Percentiles rank a stretch among this genome's conserved stretches.
Evolutionary conservation across 1,140 invertebrate genomes (phyloP).

Genomic region (Lepidurus arcticus): DNA sequence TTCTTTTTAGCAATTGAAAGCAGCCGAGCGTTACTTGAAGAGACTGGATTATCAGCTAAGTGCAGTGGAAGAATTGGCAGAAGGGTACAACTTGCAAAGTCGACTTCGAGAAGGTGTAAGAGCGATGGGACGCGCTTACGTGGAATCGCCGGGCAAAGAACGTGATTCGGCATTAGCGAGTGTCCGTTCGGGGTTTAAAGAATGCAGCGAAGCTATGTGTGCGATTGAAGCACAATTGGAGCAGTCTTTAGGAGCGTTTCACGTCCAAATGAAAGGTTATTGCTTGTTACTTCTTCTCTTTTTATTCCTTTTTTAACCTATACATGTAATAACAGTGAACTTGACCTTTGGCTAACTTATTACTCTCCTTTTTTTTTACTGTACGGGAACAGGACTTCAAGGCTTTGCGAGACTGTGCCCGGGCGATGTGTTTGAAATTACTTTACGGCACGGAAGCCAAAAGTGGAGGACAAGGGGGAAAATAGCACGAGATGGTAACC

Average conservation of each 20-base stretch:
- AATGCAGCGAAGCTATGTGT: slow-evolving; percentile 52
- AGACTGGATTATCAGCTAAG: slow-evolving; percentile 51
- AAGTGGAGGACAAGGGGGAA: slow-evolving; percentile 57
- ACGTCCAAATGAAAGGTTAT: slow-evolving; percentile 53
- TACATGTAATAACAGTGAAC: neutral
- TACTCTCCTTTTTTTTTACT: neutral
- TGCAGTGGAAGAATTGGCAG: slow-evolving; percentile 51
- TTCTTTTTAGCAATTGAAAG: slow-evolving; percentile 48
- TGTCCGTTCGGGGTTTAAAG: slow-evolving; percentile 51
- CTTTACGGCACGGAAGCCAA: slow-evolving; percentile 54
- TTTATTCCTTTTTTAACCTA: neutral
- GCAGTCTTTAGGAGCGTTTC: slow-evolving; percentile 51
- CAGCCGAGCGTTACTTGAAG: slow-evolving; percentile 50
- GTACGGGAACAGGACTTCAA: slow-evolving; percentile 48
- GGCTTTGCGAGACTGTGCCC: slow-evolving; percentile 57
- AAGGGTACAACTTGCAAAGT: slow-evolving; percentile 50
- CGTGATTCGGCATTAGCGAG: slow-evolving; percentile 48
- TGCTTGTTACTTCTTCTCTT: neutral
- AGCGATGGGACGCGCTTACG: slow-evolving; percentile 51
- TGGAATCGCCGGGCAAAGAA: slow-evolving; percentile 47
- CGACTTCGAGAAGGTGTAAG: slow-evolving; percentile 50
- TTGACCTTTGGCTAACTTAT: neutral
- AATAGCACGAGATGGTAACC: slow-evolving; percentile 51
- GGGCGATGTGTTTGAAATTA: slow-evolving; percentile 59
- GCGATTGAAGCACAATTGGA: slow-evolving; percentile 52